Base-by-base conservation (phyloP, 2,797 vertebrate genomes). In the Sphaeramia orbicularis region DNA sequence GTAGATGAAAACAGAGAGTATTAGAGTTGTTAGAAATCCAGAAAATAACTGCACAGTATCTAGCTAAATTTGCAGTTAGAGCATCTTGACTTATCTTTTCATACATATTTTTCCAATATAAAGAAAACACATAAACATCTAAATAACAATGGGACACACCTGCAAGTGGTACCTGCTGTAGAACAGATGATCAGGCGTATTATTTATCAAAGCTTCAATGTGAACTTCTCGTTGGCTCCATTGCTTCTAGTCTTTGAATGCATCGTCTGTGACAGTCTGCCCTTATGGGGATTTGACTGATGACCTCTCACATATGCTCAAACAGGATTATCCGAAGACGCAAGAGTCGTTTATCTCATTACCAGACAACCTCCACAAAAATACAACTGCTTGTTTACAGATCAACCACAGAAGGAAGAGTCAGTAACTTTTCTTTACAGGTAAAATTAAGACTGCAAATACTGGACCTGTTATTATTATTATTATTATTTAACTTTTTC, bases 291-390 rank as follows among this genome's bases (percentile, higher is more conserved):
- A 74, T 82, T 77, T 84, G 68, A 78, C 74, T 27, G 51, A 37
- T 80, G 81, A 86, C 77, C 65, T 66, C 16, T 8, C 55, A 44
- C 68, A 10, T 56, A 10, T 56, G 54, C 55, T 74, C 42, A 61
- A 73, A 80, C 55, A 30, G 70, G 90, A 90, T 92, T 90, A 93
- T 10, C 45, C 55, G 27, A 74, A 57, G 71, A 89, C 76, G 47
- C 49, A 79, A 52, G 49, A 70, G 53, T 58, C 6, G 15, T 63
- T 92, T 8, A 91, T 86, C 88, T 66, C 69, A 80, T 92, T 88
- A 91, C 60, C 65, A 8, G 65, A 78, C 15, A 65, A 65, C 65
- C 43, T 58, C 40, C 9, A 43, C 16, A 38, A 18, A 49, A 27
- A 6, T 61, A 47, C 64, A 68, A 49, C 57, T 58, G 74, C 30